Evolutionary conservation across 2,113 vertebrate genomes (phyloP), one percentile per base, ranked within the genome.

Genomic region (Hippocampus mohnikei): DNA sequence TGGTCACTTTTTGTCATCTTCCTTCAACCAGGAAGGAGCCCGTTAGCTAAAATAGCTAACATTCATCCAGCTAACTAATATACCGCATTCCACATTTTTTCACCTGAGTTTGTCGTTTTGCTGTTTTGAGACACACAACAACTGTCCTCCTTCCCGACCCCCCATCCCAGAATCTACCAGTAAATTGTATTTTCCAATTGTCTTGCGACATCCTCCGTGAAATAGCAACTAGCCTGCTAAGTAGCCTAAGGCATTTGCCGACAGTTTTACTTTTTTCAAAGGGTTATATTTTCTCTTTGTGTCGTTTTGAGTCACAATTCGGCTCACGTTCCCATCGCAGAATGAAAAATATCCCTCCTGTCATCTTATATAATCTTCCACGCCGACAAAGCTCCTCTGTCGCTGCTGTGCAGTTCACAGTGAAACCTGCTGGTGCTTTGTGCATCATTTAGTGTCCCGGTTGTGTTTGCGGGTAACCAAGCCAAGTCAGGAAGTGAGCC

Each of bases 401-500:
- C 73, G 70, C 48, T 40, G 52, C 18, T 50, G 66, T 40, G 20
- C 23, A n/a, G 52, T 55, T n/a, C 52, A 55, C 71, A n/a, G 29
- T 53, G 10, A 25, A 58, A 58, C 23, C 37, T 21, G 61, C 20
- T 42, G 37, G 40, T 42, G 61, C 61, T 41, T 11, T 44, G 60
- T 55, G 44, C 42, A 0, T 67, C 40, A 52, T 72, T 65, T 61
- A 42, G 56, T 29, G 61, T 77, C 44, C 69, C 55, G 48, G 27
- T 37, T 74, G 40, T 66, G 70, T 25, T 60, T 60, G 58, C 16
- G 58, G 27, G 58, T 60, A 60, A 60, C 58, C 15, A 66, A 67
- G 63, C 61, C 29, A 50, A 75, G 25, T 67, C 64, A 42, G 59
- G 63, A 71, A 44, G 52, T 69, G 65, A 55, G 66, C 44, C 71